phyloP scores from a whole-genome alignment of 1,140 invertebrate genomes.

The Scaptomyza graminum region DNA sequence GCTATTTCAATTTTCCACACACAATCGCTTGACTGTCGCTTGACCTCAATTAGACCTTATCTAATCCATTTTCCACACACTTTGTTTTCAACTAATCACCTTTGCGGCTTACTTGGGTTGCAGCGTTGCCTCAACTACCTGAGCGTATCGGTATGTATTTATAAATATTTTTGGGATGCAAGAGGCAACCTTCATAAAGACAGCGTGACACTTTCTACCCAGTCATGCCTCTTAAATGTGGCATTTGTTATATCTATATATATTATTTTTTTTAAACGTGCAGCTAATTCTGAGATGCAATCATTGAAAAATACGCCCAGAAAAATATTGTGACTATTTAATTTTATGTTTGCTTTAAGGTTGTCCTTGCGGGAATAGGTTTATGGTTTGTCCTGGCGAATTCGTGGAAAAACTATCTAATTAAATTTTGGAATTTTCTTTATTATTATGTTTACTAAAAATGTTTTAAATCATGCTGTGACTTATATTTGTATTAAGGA shows the following conservation, averaged over 20 bases:
- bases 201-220: conserved; percentile 65
- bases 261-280: not conserved
- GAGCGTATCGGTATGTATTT: conserved; percentile 13
- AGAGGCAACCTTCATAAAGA: conserved; percentile 49
- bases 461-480: too few relatives aligned
- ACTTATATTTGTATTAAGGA: too few relatives aligned
- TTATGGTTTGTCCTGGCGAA: conserved; percentile 24
- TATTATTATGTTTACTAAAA: too few relatives aligned
- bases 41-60: conserved; percentile 72
- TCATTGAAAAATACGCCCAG: conserved; percentile 62
- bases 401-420: conserved; percentile 7
- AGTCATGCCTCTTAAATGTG: conserved; percentile 42
- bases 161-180: conserved; percentile 37
- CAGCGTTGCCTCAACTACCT: conserved; percentile 45
- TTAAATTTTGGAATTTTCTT: too few relatives aligned
- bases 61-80: conserved; percentile 67
- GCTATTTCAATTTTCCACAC: conserved; percentile 22
- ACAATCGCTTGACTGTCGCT: conserved; percentile 36
- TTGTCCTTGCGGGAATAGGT: conserved; percentile 4
- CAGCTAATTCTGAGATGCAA: conserved; percentile 56
- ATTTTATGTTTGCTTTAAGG: not conserved
- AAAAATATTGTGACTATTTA: conserved; percentile 30
- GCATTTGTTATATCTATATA: conserved; percentile 8
- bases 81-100: conserved; percentile 67
- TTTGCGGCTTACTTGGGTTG: conserved; percentile 34